These are phyloP conservation scores for Pandemis heparana DNA, from an alignment of 2,888 invertebrate species.

Conservation along the genomic window DNA sequence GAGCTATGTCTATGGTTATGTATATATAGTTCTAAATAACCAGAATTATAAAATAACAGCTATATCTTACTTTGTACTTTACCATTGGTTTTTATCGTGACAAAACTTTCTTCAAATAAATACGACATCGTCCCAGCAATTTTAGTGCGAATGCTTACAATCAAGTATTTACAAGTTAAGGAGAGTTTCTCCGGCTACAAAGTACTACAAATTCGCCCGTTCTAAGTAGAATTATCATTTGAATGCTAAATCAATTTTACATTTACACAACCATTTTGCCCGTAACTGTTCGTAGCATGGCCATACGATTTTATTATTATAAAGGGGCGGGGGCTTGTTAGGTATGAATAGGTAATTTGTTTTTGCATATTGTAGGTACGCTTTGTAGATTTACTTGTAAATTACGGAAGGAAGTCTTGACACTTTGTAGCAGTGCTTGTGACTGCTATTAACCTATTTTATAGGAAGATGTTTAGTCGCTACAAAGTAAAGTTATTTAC, in stretches of 20 bases:
- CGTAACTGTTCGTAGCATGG: constrained; percentile 56
- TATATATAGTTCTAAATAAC: neutral
- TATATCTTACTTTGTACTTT: neutral
- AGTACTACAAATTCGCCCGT: constrained; percentile 60
- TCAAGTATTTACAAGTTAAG: constrained; percentile 57
- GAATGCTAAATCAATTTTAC: constrained; percentile 78
- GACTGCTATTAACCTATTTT: constrained; percentile 21
- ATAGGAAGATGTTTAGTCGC: constrained; percentile 10
- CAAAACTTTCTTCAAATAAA: constrained; percentile 28
- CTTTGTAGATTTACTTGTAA: constrained; percentile 33
- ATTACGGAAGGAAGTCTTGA: constrained; percentile 32
- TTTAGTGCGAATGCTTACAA: constrained; percentile 48
- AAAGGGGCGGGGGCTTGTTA: constrained; percentile 55
- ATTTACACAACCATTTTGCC: constrained; percentile 70
- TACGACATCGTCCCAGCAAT: constrained; percentile 26
- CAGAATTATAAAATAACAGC: neutral
- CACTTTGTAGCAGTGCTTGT: constrained; percentile 37
- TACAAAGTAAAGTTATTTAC: constrained; percentile 15
- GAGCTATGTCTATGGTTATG: too few relatives aligned
- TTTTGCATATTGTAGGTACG: constrained; percentile 36
- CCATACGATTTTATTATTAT: constrained; percentile 64
- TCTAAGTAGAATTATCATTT: constrained; percentile 73
- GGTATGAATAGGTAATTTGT: constrained; percentile 49
- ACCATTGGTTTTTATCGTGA: neutral
- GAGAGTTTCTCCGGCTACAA: constrained; percentile 54